phyloP scores from a whole-genome alignment of 2,113 vertebrate genomes.

The Tragelaphus strepsiceros region DNA sequence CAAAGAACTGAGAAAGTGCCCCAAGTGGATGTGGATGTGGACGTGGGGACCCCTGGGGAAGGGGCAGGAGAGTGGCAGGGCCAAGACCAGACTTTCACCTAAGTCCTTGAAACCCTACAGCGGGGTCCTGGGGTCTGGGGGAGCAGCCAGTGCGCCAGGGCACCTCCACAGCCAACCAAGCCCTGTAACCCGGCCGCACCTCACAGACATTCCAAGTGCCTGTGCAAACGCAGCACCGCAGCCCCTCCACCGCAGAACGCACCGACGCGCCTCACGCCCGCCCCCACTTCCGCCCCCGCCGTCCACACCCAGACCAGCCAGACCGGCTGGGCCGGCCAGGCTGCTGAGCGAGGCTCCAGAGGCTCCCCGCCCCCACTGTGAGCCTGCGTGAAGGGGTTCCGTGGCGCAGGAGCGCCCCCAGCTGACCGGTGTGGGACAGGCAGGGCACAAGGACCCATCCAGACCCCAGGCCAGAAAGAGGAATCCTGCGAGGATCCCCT shows the following conservation, averaged over 20 bases:
- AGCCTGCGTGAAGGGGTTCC: not conserved
- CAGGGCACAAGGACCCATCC: not conserved
- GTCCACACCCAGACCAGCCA: not conserved
- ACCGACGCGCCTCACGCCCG: not conserved
- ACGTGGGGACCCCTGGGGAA: not conserved
- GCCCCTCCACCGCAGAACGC: fast-evolving
- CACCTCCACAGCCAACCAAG: not conserved
- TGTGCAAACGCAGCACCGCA: not conserved
- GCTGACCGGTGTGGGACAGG: not conserved
- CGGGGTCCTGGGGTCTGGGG: not conserved
- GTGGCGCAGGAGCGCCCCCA: constrained; percentile 53
- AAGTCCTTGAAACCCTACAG: not conserved
- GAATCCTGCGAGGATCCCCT: not conserved
- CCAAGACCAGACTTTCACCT: not conserved
- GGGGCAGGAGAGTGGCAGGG: not conserved
- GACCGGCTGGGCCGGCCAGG: fast-evolving
- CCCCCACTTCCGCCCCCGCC: not conserved
- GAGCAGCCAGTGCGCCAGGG: not conserved
- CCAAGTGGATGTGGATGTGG: not conserved
- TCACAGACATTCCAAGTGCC: not conserved
- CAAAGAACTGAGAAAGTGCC: not conserved
- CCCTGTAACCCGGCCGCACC: not conserved
- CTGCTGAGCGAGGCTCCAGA: not conserved
- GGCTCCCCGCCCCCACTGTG: not conserved
- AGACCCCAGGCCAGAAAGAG: not conserved